Percentiles rank a stretch among this genome's conserved stretches.
These are phyloP conservation scores for Hyperoplus immaculatus DNA, from an alignment of 2,797 vertebrate species.

Conservation along the genomic window DNA sequence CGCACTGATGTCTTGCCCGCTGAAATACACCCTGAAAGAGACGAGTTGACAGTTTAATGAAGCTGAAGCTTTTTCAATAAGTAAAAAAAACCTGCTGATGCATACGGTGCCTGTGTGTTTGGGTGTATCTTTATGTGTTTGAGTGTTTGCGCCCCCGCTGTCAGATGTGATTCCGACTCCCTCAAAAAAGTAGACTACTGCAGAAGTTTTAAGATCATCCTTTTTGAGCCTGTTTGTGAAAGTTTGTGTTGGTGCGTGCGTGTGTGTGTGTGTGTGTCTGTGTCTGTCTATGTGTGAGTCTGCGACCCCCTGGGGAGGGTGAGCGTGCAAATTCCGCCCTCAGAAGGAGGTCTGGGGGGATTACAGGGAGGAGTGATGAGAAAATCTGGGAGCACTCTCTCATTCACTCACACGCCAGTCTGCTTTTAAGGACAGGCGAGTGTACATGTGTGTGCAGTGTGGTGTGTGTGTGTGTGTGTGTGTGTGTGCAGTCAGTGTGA, in stretches of 20 bases:
- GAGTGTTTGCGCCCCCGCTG: slow-evolving; percentile 40
- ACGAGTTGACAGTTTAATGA: slow-evolving; percentile 63
- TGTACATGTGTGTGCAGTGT: slow-evolving; percentile 40
- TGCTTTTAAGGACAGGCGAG: slow-evolving; percentile 77
- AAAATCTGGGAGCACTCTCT: slow-evolving; percentile 83
- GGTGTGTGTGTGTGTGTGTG: slow-evolving; percentile 32
- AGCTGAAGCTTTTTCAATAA: slow-evolving; percentile 59
- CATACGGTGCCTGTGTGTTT: slow-evolving; percentile 41
- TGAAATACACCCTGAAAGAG: slow-evolving; percentile 36
- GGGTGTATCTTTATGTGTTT: slow-evolving; percentile 21
- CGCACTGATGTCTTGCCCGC: slow-evolving; percentile 25
- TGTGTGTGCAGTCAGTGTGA: slow-evolving; percentile 31
- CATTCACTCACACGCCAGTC: slow-evolving; percentile 79
- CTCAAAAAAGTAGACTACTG: slow-evolving; percentile 50
- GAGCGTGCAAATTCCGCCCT: slow-evolving; percentile 80
- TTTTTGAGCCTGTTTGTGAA: slow-evolving; percentile 12
- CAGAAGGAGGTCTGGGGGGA: slow-evolving; percentile 81
- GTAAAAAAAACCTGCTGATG: slow-evolving; percentile 56
- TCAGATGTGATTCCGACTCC: slow-evolving; percentile 45
- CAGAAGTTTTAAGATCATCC: slow-evolving; percentile 48
- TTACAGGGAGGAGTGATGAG: slow-evolving; percentile 82
- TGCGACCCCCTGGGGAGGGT: slow-evolving; percentile 60
- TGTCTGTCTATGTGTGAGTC: slow-evolving; percentile 45
- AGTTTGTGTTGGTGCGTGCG: not conserved
- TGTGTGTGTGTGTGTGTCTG: slow-evolving; percentile 29